phyloP scores from a whole-genome alignment of 2,113 vertebrate genomes.

The Oxyruncus cristatus region DNA sequence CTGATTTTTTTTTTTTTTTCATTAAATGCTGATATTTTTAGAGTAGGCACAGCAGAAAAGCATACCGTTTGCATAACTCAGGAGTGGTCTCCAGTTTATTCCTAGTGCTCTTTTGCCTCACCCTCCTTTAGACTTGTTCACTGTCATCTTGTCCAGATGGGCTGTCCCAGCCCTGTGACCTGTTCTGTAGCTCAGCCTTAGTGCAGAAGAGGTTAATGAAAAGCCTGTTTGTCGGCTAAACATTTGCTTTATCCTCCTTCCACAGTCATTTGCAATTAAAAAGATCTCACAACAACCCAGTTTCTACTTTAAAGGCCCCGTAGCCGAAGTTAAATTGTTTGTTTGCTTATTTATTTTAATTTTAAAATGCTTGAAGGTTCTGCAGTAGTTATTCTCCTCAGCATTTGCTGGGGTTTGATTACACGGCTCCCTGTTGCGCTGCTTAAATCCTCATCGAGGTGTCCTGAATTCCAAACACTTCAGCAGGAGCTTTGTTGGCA shows the following conservation, averaged over 20 bases:
- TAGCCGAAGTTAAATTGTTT: background rate
- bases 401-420: background rate
- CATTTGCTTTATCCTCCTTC: background rate
- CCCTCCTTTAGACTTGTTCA: background rate
- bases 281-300: background rate
- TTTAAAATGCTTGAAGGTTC: background rate
- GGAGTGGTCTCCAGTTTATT: background rate
- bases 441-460: background rate
- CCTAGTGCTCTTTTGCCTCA: background rate
- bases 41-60: background rate
- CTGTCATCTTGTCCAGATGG: background rate
- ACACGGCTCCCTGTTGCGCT: background rate
- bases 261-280: background rate
- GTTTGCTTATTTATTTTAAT: background rate
- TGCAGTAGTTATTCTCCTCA: background rate
- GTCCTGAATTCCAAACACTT: constrained; percentile 45
- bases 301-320: background rate
- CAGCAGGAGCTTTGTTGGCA: background rate
- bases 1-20: background rate
- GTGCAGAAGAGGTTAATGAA: background rate
- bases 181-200: background rate
- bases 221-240: background rate
- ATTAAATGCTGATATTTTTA: background rate
- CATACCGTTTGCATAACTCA: background rate
- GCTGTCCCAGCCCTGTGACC: background rate